Evolutionary conservation across 2,113 vertebrate genomes (phyloP).

Genomic region (Ahaetulla prasina): DNA sequence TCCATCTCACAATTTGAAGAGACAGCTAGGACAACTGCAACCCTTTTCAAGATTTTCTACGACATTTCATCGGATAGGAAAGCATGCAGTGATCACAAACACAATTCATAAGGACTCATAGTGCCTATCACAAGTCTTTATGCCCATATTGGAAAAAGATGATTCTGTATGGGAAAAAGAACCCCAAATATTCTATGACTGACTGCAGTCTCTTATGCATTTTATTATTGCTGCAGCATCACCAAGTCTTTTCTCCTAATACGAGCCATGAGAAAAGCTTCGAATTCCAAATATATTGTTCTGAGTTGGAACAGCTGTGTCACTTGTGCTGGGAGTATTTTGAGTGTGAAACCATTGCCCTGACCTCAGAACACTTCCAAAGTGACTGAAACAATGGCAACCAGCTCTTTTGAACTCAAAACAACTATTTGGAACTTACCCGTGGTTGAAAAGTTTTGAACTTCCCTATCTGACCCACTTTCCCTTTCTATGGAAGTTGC

Average conservation of each 20-base stretch:
- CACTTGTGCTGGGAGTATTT: neutral
- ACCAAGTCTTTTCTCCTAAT: neutral
- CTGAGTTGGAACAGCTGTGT: neutral
- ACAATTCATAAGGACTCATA: too few species aligned
- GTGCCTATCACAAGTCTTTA: neutral
- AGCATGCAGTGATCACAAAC: too few species aligned
- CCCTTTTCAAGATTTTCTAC: neutral
- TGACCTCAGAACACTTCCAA: neutral
- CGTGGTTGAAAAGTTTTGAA: neutral
- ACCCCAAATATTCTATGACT: neutral
- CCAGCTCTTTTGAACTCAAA: neutral
- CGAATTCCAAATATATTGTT: neutral
- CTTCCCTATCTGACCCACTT: neutral
- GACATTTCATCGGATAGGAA: neutral
- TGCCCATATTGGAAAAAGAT: neutral
- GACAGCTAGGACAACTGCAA: neutral
- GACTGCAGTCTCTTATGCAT: neutral
- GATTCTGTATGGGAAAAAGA: neutral
- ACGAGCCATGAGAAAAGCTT: neutral
- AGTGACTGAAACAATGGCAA: neutral
- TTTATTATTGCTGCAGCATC: neutral
- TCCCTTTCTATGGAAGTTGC: neutral
- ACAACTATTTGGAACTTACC: neutral
- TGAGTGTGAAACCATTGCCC: neutral
- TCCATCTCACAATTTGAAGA: neutral